Conservation (phyloP, 2,888 invertebrate species). For the Bibio marci region DNA sequence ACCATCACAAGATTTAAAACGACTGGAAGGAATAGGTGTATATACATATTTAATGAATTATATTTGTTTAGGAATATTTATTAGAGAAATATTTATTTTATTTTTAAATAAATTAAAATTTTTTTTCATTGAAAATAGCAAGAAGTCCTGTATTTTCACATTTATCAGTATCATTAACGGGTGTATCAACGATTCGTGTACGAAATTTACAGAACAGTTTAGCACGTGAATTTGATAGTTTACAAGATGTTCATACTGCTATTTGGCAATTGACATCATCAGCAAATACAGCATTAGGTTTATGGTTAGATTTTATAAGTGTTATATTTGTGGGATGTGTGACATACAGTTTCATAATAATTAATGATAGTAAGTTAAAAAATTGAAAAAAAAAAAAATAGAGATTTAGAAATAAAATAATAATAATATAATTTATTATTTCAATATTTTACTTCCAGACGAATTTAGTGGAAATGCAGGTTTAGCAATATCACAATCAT, state of each 20-base stretch:
- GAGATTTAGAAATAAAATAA: too few relatives aligned
- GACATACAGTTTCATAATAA: conserved; percentile 35
- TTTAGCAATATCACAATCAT: conserved; percentile 47
- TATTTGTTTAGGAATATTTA: too few relatives aligned
- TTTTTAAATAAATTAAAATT: background rate
- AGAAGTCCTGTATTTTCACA: conserved; percentile 70
- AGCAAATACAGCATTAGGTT: conserved; percentile 38
- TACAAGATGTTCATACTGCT: conserved; percentile 31
- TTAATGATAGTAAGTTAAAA: conserved; percentile 12
- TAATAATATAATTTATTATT: background rate
- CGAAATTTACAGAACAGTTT: conserved; percentile 25
- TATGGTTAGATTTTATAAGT: conserved; percentile 48
- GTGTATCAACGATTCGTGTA: conserved; percentile 66
- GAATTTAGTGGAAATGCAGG: conserved; percentile 51
- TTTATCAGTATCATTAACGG: conserved; percentile 59
- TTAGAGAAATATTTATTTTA: too few relatives aligned
- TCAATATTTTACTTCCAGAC: conserved; percentile 4
- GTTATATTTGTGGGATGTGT: conserved; percentile 40
- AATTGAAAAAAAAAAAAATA: too few relatives aligned
- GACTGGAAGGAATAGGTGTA: conserved; percentile 51
- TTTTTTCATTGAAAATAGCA: too few relatives aligned
- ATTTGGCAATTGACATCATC: conserved; percentile 7
- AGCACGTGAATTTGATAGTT: conserved; percentile 49
- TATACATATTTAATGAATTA: too few relatives aligned
- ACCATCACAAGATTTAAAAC: conserved; percentile 57